Base-by-base conservation (phyloP, 2,797 vertebrate genomes). In the Acestrorhynchus altus region DNA sequence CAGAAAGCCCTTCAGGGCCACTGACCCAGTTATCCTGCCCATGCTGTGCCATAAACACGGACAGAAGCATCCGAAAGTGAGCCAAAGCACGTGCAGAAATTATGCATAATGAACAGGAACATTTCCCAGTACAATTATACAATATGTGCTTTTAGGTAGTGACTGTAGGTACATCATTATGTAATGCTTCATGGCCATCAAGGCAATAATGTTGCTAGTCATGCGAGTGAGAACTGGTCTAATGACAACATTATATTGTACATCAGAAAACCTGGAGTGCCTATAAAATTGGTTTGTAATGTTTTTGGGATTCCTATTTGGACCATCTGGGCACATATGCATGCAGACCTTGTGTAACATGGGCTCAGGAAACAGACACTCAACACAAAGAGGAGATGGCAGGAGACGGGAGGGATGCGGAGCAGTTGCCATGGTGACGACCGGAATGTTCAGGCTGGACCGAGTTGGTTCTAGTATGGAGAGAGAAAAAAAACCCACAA, bases 371-470 rank as follows among this genome's bases (percentile, higher is more conserved):
- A 86, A 85, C 80, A 86, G 74, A 85, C 83, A 82, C 83, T 82
- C 86, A 87, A 91, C 88, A 91, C 92, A 87, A 86, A 87, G 88
- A 86, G 52, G 18, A 26, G 46, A 56, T 24, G 59, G 24, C 12
- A 49, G n/a, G 22, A 46, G 16, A n/a, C 57, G 81, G 86, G 78
- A 81, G 76, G 84, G 88, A 92, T 91, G 93, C 89, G 90, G 90
- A 85, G 82, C 83, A 86, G 93, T 94, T 93, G 87, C 92, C 83
- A 93, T 93, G 91, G 88, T 89, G 64, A 93, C 94, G 77, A 91
- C 88, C 72, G 65, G 88, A 91, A 90, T 88, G 87, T 89, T 88
- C 92, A 89, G 90, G 88, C 90, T 90, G 79, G 79, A 89, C 88
- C 72, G 9, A 84, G 89, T 81, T 89, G 68, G 86, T 84, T 87